Evolutionary conservation across 1,140 invertebrate genomes (phyloP), one percentile per base, ranked within the genome.

Genomic region (Copidosoma floridanum): DNA sequence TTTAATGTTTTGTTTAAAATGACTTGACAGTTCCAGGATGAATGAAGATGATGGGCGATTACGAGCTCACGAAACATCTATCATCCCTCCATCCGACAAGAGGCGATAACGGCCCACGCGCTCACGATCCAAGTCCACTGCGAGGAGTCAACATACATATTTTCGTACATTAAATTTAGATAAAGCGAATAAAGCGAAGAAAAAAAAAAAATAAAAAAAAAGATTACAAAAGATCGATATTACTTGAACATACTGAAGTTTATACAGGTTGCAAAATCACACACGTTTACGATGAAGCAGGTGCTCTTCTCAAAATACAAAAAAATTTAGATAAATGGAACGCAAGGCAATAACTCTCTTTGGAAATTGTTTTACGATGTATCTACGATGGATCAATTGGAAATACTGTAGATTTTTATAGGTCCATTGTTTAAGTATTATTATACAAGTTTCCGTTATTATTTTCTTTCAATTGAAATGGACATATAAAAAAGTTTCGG

Each of bases 61-160:
- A 43, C 66, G 72, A 57, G 68, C 70, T 81, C 78, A 81, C 73
- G 74, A 78, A 74, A 80, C 72, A 72, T 81, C 78, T 74, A 81
- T 80, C 75, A 80, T 78, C 71, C 77, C 79, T 78, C 79, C 79
- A 67, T 82, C 81, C 51, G 81, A 82, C 46, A 82, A 77, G 73
- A 82, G 81, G 68, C 81, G 81, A 68, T 82, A 82, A 57, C 81
- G 78, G 71, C 80, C 81, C 58, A 82, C 81, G 53, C 79, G 78
- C 53, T 55, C 61, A 68, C 77, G 78, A 76, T 80, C 78, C 74
- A 80, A 75, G 71, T 81, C 80, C 77, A 82, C 81, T 82, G 78
- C 65, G 66, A 69, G 68, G 71, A 78, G 75, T 71, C 73, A 75
- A 80, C 70, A 79, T 60, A 78, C 55, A 78, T 54, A 76, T 70